Evolutionary conservation across 2,797 vertebrate species (phyloP).

Genomic region (Poecile montanus): DNA sequence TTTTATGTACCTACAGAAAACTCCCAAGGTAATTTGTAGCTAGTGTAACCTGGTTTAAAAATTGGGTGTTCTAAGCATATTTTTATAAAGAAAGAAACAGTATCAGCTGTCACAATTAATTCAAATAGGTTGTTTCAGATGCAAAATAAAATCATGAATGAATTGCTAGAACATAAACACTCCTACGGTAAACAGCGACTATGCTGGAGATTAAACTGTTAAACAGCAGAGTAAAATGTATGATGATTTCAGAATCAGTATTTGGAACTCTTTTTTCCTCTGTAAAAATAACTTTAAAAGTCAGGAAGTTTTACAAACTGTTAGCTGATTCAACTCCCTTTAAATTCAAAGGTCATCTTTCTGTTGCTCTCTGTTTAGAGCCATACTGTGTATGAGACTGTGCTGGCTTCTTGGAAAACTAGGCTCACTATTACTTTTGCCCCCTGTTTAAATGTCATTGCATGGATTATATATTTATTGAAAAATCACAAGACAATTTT

Average conservation of each 20-base stretch:
- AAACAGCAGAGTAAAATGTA: not conserved
- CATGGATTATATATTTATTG: not conserved
- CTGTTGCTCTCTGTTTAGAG: not conserved
- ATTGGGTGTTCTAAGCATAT: not conserved
- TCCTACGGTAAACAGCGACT: not conserved
- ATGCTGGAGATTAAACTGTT: not conserved
- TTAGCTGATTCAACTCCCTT: not conserved
- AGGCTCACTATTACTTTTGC: not conserved
- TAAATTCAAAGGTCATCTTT: not conserved
- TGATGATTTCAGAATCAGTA: not conserved
- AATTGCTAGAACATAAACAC: not conserved
- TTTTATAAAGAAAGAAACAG: not conserved
- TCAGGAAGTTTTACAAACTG: not conserved
- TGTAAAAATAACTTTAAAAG: not conserved
- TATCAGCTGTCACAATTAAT: not conserved
- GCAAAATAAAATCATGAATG: not conserved
- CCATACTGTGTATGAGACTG: not conserved
- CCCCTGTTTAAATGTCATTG: not conserved
- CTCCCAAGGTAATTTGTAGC: not conserved
- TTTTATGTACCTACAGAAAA: not conserved
- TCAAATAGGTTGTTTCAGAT: conserved; percentile 12
- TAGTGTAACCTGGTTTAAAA: not conserved
- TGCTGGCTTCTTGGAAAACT: not conserved
- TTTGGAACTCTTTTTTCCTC: not conserved
- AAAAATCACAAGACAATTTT: not conserved